phyloP scores from a whole-genome alignment of 2,888 invertebrate species.

The Dorcus hopei region DNA sequence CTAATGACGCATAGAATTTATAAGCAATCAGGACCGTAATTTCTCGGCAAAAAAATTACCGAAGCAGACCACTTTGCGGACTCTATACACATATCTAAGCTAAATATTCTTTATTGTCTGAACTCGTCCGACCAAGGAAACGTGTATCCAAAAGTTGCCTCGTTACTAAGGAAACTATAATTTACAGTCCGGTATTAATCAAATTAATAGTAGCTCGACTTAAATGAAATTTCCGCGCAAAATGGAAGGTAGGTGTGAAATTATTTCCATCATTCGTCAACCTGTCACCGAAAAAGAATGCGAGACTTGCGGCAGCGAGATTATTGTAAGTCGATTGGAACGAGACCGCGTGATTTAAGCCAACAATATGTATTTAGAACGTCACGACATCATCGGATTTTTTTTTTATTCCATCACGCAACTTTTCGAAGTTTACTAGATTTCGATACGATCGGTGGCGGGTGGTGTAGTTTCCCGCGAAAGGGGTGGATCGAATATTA shows the following conservation, averaged over 20 bases:
- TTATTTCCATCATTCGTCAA: background rate
- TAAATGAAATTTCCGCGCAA: slow-evolving; percentile 6
- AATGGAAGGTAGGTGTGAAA: slow-evolving; percentile 11
- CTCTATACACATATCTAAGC: too few relatives aligned
- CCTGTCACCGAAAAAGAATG: background rate
- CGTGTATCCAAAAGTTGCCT: too few relatives aligned
- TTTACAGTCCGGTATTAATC: slow-evolving; percentile 9
- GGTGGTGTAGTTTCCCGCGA: background rate
- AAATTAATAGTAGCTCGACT: slow-evolving; percentile 8
- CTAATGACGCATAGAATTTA: too few relatives aligned
- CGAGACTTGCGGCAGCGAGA: background rate
- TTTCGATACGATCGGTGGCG: background rate
- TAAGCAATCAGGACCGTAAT: too few relatives aligned
- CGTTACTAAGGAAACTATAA: slow-evolving; percentile 10
- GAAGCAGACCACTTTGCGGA: too few relatives aligned
- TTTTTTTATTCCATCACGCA: slow-evolving; percentile 5
- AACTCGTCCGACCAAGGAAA: too few relatives aligned
- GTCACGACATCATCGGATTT: slow-evolving; percentile 13
- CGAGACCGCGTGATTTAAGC: background rate
- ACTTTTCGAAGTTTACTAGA: slow-evolving; percentile 1
- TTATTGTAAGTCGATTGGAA: background rate
- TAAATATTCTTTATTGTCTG: too few relatives aligned
- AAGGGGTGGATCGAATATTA: background rate
- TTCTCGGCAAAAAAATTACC: too few relatives aligned
- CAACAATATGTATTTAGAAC: background rate